phyloP scores from a whole-genome alignment of 2,797 vertebrate genomes.

The Pangasius mekongensis region DNA sequence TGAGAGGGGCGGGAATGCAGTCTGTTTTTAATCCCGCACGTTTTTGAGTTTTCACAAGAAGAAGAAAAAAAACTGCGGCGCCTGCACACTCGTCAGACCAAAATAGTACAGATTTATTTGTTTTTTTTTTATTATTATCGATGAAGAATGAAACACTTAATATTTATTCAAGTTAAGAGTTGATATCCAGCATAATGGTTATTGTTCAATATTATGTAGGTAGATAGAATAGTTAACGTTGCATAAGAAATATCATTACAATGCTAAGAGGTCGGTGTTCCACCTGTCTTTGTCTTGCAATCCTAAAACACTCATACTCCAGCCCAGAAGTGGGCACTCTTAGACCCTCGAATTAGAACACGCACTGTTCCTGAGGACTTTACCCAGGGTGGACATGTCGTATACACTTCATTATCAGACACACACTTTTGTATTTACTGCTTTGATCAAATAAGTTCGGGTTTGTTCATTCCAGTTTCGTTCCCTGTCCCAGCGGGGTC shows the following conservation, averaged over 20 bases:
- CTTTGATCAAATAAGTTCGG: constrained; percentile 31
- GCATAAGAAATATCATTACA: constrained; percentile 61
- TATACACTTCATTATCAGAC: constrained; percentile 33
- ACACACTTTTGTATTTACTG: constrained; percentile 38
- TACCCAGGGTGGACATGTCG: neutral
- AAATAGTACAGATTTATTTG: constrained; percentile 57
- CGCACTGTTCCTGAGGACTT: constrained; percentile 10
- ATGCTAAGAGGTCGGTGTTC: constrained; percentile 63
- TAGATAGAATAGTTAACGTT: constrained; percentile 55
- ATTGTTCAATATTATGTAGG: constrained; percentile 52
- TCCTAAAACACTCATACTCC: constrained; percentile 44
- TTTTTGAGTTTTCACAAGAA: neutral
- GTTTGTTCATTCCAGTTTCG: constrained; percentile 44
- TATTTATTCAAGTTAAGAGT: constrained; percentile 60
- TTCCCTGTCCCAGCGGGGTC: constrained; percentile 31
- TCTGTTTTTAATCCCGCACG: constrained; percentile 40
- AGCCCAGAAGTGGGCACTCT: constrained; percentile 33
- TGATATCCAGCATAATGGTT: constrained; percentile 56
- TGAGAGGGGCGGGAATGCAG: constrained; percentile 47
- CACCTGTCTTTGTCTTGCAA: constrained; percentile 30
- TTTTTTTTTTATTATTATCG: constrained; percentile 50
- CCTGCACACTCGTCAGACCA: constrained; percentile 63
- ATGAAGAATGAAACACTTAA: constrained; percentile 61
- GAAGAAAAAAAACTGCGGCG: constrained; percentile 51
- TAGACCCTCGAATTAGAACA: neutral